Evolutionary conservation across 2,797 vertebrate species (phyloP).

Genomic region (Etheostoma perlongum): DNA sequence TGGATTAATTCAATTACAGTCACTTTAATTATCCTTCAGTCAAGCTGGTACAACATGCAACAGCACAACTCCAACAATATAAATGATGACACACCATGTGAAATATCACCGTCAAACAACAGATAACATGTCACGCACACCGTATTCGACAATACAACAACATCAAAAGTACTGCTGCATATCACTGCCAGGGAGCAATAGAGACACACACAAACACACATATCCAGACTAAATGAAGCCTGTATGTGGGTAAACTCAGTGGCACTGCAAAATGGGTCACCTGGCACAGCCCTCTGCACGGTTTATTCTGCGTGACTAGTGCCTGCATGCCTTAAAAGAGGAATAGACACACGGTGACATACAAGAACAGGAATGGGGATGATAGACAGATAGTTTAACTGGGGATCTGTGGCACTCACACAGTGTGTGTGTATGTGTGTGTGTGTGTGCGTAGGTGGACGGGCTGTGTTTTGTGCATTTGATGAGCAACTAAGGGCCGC

Average conservation of each 20-base stretch:
- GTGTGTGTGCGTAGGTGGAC: slow-evolving; percentile 22
- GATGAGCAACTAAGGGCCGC: slow-evolving; percentile 58
- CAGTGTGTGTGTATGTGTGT: slow-evolving; percentile 21
- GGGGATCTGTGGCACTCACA: slow-evolving; percentile 43
- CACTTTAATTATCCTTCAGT: slow-evolving; percentile 13
- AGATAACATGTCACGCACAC: neutral
- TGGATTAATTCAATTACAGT: neutral
- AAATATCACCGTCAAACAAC: slow-evolving; percentile 1
- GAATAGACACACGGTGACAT: slow-evolving; percentile 27
- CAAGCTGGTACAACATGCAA: neutral
- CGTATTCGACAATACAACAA: neutral
- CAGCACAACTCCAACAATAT: slow-evolving; percentile 1
- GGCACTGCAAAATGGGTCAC: slow-evolving; percentile 57
- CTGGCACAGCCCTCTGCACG: slow-evolving; percentile 47
- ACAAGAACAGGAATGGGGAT: slow-evolving; percentile 35
- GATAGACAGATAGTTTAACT: slow-evolving; percentile 57
- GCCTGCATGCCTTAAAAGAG: slow-evolving; percentile 53
- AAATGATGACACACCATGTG: neutral
- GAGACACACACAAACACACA: neutral
- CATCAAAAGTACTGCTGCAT: neutral
- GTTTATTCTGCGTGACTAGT: slow-evolving; percentile 42
- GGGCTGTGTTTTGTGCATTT: slow-evolving; percentile 54
- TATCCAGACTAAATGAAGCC: slow-evolving; percentile 12
- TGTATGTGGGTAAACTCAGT: slow-evolving; percentile 24
- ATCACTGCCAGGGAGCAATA: neutral